Evolutionary conservation across 2,797 vertebrate species (phyloP), one percentile per base, ranked within the genome.

Genomic region (Hapalemur alaotrensis): DNA sequence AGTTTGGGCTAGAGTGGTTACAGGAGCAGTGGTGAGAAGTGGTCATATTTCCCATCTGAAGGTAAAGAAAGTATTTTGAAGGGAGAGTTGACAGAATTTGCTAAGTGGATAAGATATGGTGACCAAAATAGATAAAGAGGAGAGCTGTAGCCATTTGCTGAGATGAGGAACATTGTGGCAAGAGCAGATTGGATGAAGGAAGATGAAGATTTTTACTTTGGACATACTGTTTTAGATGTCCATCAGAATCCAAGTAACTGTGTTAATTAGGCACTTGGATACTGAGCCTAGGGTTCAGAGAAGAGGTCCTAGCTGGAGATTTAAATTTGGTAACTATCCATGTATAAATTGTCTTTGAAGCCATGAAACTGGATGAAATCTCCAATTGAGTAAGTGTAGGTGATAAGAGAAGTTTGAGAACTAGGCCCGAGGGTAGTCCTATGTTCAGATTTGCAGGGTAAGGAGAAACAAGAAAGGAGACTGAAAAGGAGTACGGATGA

Each of bases 31-130:
- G 38, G 17, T 73, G 20, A 59, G 35, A 61, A 91, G 23, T 65
- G 32, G 30, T 83, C n/a, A 23, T 28, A 54, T 72, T 88, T 75
- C 70, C 35, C 52, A 1, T 92, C 8, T n/a, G 20, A 92, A 82
- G 70, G 28, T 75, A 94, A 12, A 84, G 35, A 83, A 75, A 69
- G 12, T 83, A 46, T 92, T 89, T 95, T 90, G 32, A 89, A 88
- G 43, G 41, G 23, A 87, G 57, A 80, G 15, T 30, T 95, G n/a
- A 76, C 28, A 57, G 32, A 90, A 86, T 94, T 91, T 91, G 41
- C 35, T n/a, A 67, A 91, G 15, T 75, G 43, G 35, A 3, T 54
- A 61, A 88, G 32, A 90, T n/a, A 75, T 30, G 6, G 61, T 72
- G 57, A 91, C 43, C 43, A 46, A 35, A 94, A 54, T 41, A 90